Evolutionary conservation across 2,113 vertebrate species (phyloP).

Genomic region (Octodon degus): DNA sequence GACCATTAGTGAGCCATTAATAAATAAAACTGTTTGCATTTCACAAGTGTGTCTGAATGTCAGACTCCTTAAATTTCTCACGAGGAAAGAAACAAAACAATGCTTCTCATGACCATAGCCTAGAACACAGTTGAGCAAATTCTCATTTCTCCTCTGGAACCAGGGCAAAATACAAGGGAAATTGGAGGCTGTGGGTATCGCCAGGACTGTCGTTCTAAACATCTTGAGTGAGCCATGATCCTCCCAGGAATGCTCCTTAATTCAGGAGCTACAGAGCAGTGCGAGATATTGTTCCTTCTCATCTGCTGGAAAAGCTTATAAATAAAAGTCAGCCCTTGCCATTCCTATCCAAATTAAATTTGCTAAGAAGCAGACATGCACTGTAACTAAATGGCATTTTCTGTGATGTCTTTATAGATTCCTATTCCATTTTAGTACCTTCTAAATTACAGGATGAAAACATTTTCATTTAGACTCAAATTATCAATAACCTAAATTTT

Average conservation of each 20-base stretch:
- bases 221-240: not conserved
- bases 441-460: constrained; percentile 10
- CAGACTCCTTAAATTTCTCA: constrained; percentile 33
- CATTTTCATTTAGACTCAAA: not conserved
- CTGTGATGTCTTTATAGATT: constrained; percentile 43
- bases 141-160: constrained; percentile 38
- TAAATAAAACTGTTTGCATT: constrained; percentile 76
- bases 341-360: not conserved
- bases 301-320: constrained; percentile 5
- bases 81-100: constrained; percentile 22
- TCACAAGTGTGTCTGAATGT: constrained; percentile 60
- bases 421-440: not conserved
- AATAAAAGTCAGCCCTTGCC: constrained; percentile 25
- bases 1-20: constrained; percentile 69
- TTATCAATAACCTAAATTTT: not conserved
- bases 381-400: constrained; percentile 18
- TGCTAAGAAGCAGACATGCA: constrained; percentile 22
- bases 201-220: not conserved
- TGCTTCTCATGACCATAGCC: not conserved
- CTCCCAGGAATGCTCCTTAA: not conserved
- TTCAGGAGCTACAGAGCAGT: constrained; percentile 19
- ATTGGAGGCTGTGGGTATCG: not conserved
- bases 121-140: constrained; percentile 38
- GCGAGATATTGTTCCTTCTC: constrained; percentile 22
- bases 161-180: not conserved